Base-by-base conservation (phyloP, 2,888 invertebrate genomes). In the Hypena proboscidalis region DNA sequence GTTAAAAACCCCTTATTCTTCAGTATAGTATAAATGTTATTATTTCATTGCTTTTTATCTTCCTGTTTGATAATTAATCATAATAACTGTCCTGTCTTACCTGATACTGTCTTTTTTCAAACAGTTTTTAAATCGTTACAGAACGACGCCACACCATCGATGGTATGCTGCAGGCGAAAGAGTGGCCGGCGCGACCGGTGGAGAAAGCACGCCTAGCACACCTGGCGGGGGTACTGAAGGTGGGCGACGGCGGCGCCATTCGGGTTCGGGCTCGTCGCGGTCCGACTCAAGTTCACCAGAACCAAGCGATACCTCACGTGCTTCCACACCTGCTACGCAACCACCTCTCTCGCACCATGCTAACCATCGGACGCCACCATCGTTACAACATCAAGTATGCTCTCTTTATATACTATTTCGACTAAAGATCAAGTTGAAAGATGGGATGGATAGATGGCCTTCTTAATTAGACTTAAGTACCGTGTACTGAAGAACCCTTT, bases 231-330 rank as follows among this genome's bases (percentile, higher is more conserved):
- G 74, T 46, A 81, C 81, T 55, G 77, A 83, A 75, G 81, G 80
- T 70, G 88, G 79, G 62, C 89, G 86, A 73, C 89, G 86, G 62
- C 84, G 92, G 82, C 81, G 93, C 79, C 70, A 87, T 80, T 77
- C 92, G 70, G 79, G 92, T 78, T 89, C 93, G 64, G 90, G 78
- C 71, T 92, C 85, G 39, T 90, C 90, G 54, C 83, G 88, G 58
- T 88, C 90, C 43, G 92, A 92, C 50, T 92, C 92, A 56, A 91
- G 90, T 69, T 93, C 94, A 52, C 91, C 93, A 43, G 93, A 92
- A 64, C 89, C 89, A 58, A 92, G 92, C 67, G 88, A 89, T 69
- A 92, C 92, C 36, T 92, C 92, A 56, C 86, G 93, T 56, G 93
- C 93, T 39, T 93, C 93, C 60, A 92, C 92, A 80, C 77, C 92